Evolutionary conservation across 2,888 invertebrate species (phyloP).

Genomic region (Masnerella sp.): DNA sequence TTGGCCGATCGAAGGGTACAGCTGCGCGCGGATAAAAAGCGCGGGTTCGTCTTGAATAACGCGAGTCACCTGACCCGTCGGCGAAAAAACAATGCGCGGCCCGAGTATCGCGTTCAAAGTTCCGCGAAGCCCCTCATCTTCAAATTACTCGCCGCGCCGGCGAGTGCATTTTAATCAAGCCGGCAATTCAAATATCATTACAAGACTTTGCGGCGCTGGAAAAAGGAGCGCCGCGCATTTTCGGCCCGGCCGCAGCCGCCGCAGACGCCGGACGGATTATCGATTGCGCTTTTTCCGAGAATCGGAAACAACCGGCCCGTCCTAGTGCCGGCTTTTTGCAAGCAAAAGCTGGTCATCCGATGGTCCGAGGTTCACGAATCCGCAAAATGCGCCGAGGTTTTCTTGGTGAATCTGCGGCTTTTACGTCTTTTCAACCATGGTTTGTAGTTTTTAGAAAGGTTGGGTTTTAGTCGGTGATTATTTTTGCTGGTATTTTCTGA

Average conservation of each 20-base stretch:
- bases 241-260: background rate
- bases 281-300: too few relatives aligned
- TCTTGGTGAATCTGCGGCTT: too few relatives aligned
- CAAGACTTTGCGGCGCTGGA: constrained; percentile 4
- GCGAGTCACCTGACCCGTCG: constrained; percentile 21
- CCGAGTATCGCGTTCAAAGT: constrained; percentile 11
- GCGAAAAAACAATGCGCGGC: constrained; percentile 11
- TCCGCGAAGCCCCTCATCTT: constrained; percentile 21
- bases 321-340: too few relatives aligned
- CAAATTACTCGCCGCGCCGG: constrained; percentile 8
- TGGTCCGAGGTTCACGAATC: too few relatives aligned
- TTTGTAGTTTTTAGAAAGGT: too few relatives aligned
- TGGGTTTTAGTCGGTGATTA: too few relatives aligned
- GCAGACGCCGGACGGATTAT: too few relatives aligned
- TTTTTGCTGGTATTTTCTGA: too few relatives aligned
- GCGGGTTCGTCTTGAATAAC: constrained; percentile 24
- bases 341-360: too few relatives aligned
- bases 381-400: too few relatives aligned
- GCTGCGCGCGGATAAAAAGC: constrained; percentile 27
- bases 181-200: constrained; percentile 28
- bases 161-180: constrained; percentile 29
- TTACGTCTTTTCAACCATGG: too few relatives aligned
- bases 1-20: constrained; percentile 39
- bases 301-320: too few relatives aligned
- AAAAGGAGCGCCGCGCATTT: background rate